Evolutionary conservation across 2,888 invertebrate genomes (phyloP).

Genomic region (Hybos culiciformis): DNA sequence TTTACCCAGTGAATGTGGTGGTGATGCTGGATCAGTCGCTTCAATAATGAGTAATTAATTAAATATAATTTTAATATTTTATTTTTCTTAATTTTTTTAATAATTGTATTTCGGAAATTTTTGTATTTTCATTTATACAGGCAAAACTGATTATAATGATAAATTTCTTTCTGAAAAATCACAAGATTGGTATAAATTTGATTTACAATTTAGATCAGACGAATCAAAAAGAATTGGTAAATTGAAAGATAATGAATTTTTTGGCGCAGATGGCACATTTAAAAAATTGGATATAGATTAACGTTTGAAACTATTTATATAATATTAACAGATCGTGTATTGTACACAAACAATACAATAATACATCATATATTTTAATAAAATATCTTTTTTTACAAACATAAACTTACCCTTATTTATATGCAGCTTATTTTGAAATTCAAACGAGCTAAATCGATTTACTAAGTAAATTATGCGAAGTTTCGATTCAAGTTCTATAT

Average conservation of each 20-base stretch:
- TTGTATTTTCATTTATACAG: background rate
- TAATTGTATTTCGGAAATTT: too few species aligned
- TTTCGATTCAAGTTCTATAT: too few species aligned
- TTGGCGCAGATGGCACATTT: constrained; percentile 14
- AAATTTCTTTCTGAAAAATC: background rate
- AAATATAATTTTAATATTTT: background rate
- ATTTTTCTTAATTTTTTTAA: too few species aligned
- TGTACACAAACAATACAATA: too few species aligned
- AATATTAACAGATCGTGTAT: too few species aligned
- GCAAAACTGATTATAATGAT: background rate
- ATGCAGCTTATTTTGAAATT: too few species aligned
- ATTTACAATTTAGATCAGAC: constrained; percentile 12
- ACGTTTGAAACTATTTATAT: too few species aligned
- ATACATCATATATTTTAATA: too few species aligned
- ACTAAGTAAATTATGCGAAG: too few species aligned
- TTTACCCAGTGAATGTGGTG: constrained; percentile 14
- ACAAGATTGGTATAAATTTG: constrained; percentile 12
- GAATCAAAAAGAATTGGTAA: constrained; percentile 13
- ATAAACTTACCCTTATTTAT: too few species aligned
- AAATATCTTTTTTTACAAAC: too few species aligned
- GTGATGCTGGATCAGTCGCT: constrained; percentile 8
- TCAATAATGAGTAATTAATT: constrained; percentile 1
- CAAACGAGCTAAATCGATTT: too few species aligned
- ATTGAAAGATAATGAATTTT: constrained; percentile 10
- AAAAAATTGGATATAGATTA: constrained; percentile 14